Percentiles rank a stretch among this genome's conserved stretches.
phyloP scores from a whole-genome alignment of 2,888 invertebrate species.

The Ditula angustiorana region DNA sequence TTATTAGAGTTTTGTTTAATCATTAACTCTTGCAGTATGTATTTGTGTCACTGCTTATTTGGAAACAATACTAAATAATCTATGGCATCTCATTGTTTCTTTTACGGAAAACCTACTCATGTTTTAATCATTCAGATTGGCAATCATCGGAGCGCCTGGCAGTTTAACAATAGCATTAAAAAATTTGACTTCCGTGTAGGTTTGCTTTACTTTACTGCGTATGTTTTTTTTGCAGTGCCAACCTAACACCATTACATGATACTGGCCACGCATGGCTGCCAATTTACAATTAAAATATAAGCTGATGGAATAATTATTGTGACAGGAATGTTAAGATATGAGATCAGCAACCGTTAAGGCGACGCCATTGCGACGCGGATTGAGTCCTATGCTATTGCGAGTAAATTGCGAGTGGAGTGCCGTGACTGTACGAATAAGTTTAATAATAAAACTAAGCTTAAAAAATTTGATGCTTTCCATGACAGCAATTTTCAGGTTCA shows the following conservation, averaged over 20 bases:
- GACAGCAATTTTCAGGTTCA: too few species aligned
- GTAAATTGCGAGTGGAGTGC: not conserved
- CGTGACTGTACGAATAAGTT: too few species aligned
- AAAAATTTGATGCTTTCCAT: too few species aligned
- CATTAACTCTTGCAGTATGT: slow-evolving; percentile 7
- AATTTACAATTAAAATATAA: slow-evolving; percentile 73
- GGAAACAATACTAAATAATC: slow-evolving; percentile 18
- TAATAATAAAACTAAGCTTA: too few species aligned
- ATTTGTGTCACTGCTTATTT: slow-evolving; percentile 19
- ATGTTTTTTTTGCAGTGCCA: slow-evolving; percentile 49
- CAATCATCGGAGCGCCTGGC: slow-evolving; percentile 21
- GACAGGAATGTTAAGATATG: slow-evolving; percentile 67
- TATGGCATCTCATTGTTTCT: slow-evolving; percentile 30
- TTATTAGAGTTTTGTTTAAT: slow-evolving; percentile 2
- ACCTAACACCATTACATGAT: slow-evolving; percentile 46
- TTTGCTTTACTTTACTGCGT: slow-evolving; percentile 40
- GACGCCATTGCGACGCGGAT: not conserved
- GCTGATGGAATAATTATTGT: slow-evolving; percentile 62
- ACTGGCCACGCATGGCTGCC: slow-evolving; percentile 57
- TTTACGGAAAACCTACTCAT: slow-evolving; percentile 31
- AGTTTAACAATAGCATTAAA: slow-evolving; percentile 46
- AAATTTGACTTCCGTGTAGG: slow-evolving; percentile 56
- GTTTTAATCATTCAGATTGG: slow-evolving; percentile 26
- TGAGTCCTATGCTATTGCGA: not conserved
- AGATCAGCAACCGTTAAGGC: slow-evolving; percentile 61